A percentile compares a stretch with the other conserved stretches of the same genome.
These are phyloP conservation scores for Lamellibrachia columna DNA, from an alignment of 2,888 invertebrate species.

Conservation along the genomic window DNA sequence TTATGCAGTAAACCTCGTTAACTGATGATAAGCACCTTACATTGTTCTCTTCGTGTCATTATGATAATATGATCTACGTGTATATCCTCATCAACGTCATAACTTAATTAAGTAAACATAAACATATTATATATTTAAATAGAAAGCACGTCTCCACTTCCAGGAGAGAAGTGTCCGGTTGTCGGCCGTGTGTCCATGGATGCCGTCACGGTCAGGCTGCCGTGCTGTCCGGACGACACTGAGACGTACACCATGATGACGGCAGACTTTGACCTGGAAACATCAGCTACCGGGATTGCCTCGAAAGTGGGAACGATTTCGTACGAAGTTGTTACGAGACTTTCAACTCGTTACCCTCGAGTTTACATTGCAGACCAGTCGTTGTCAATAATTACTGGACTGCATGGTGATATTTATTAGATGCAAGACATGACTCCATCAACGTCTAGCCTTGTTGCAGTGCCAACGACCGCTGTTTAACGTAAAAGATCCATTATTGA, in stretches of 20 bases:
- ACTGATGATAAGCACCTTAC: too few species aligned
- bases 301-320: conserved; percentile 29
- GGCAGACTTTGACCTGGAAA: conserved; percentile 36
- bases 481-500: too few species aligned
- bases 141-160: not conserved
- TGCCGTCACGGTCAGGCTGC: conserved; percentile 36
- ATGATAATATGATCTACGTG: too few species aligned
- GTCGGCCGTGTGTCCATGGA: conserved; percentile 39
- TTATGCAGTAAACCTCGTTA: too few species aligned
- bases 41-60: too few species aligned
- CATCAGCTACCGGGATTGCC: conserved; percentile 36
- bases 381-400: not conserved
- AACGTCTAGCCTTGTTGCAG: too few species aligned
- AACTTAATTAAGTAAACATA: not conserved
- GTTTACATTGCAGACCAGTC: conserved; percentile 24
- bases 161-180: conserved; percentile 37
- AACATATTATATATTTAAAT: not conserved
- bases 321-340: conserved; percentile 30
- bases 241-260: conserved; percentile 37
- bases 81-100: too few species aligned
- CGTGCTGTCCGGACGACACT: conserved; percentile 26
- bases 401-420: not conserved
- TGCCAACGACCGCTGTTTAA: too few species aligned
- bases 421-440: not conserved
- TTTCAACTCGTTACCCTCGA: conserved; percentile 30